phyloP scores from a whole-genome alignment of 2,888 invertebrate genomes.

The Stratiomys singularior region DNA sequence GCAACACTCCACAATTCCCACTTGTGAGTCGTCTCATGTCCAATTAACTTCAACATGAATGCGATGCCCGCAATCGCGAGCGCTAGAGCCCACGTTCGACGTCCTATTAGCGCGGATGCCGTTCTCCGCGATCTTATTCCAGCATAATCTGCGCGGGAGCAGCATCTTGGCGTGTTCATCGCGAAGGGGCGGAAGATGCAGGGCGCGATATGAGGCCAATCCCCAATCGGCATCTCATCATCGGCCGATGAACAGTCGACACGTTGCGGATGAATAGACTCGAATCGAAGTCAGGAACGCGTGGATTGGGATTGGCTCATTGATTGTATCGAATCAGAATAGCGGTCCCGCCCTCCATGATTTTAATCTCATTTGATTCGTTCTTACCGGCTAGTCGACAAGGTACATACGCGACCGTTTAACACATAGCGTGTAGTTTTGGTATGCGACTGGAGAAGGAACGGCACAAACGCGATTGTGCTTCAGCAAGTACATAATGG shows the following conservation, averaged over 20 bases:
- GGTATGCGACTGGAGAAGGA: neutral
- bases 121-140: neutral
- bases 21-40: neutral
- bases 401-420: conserved; percentile 6
- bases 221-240: conserved; percentile 34
- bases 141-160: neutral
- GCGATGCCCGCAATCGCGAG: neutral
- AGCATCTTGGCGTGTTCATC: neutral
- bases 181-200: conserved; percentile 10
- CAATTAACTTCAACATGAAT: neutral
- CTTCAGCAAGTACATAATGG: conserved; percentile 14
- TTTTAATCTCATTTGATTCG: conserved; percentile 39
- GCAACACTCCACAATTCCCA: no score
- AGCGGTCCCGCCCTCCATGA: conserved; percentile 32
- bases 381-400: neutral
- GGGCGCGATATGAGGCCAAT: conserved; percentile 24
- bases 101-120: neutral
- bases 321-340: conserved; percentile 39
- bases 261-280: conserved; percentile 35
- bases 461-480: neutral
- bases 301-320: conserved; percentile 42
- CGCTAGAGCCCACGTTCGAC: neutral
- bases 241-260: neutral
- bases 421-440: no score
- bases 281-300: conserved; percentile 30